Base-by-base conservation (phyloP, 1,140 invertebrate species). In the Anastrepha obliqua region DNA sequence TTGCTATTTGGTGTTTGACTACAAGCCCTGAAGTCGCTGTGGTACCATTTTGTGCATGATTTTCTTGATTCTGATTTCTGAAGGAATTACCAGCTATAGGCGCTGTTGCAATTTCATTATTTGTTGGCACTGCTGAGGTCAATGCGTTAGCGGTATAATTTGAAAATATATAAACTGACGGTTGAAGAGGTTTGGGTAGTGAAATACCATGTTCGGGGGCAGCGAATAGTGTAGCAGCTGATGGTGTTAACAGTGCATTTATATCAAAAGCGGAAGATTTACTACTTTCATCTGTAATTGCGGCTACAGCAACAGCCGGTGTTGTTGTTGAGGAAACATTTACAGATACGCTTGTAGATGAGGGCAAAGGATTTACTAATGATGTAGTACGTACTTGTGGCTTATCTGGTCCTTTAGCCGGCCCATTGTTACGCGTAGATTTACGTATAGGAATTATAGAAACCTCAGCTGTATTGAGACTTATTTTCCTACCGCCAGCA, bases 141-240 rank as follows among this genome's bases (percentile, higher is more conserved):
- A 81, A 81, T 81, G 74, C 47, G 20, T 81, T 92, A 20, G 91
- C 85, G 42, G 92, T 90, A 59, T 92, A 93, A 87, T 93, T 93
- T 58, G 92, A 93, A 89, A 91, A 92, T 85, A 93, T 92, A 47
- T 92, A 93, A 15, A 93, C 89, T 6, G 92, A 93, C 65, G 93
- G 92, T 85, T 90, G 90, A 58, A 93, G 78, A 2, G 92, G 92
- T 39, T 91, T 92, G 47, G 89, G 88, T 3, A 90, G 44, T 11
- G 60, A 5, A 13, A 65, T 87, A 65, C 86, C 17, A 55, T 55
- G 64, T n/a, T 87, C 59, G 7, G 85, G 13, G 0, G 85, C 29
- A 17, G 85, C 39, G 17, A 62, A 62, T 62, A 86, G 20, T 60
- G 85, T 58, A 59, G 85, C n/a, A 44, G 85, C 4, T 86, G 39